Conservation (phyloP, 2,888 invertebrate genomes). For the Liodrosophila aerea region DNA sequence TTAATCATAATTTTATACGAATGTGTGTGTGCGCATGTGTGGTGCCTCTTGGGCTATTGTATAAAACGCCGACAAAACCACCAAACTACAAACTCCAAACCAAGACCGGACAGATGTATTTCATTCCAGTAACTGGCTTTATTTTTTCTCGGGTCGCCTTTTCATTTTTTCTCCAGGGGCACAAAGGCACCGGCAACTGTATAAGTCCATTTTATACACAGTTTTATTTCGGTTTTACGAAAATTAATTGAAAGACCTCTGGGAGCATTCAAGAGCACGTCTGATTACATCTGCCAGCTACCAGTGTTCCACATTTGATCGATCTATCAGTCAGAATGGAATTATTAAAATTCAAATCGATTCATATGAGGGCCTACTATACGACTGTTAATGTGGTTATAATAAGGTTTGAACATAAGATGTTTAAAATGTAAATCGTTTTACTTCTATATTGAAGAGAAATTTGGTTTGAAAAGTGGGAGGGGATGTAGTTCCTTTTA, state of each 20-base stretch:
- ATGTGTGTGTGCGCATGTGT: conserved; percentile 38
- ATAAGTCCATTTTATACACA: not conserved
- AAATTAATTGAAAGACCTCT: conserved; percentile 68
- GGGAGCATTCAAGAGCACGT: conserved; percentile 51
- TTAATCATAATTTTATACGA: conserved; percentile 67
- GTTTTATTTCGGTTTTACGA: conserved; percentile 26
- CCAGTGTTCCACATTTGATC: conserved; percentile 75
- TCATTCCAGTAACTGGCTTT: conserved; percentile 69
- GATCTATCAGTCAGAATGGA: conserved; percentile 53
- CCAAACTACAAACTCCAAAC: conserved; percentile 27
- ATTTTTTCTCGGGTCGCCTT: conserved; percentile 9
- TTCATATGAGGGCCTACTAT: too few species aligned
- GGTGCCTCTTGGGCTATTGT: conserved; percentile 41
- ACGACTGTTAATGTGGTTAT: too few species aligned
- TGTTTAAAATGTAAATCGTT: too few species aligned
- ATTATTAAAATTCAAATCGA: too few species aligned
- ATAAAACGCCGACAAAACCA: conserved; percentile 38
- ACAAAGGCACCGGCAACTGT: conserved; percentile 46
- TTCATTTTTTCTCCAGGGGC: conserved; percentile 18
- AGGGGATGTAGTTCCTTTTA: too few species aligned
- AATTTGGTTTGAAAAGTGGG: too few species aligned
- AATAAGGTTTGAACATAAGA: too few species aligned
- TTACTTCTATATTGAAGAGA: too few species aligned
- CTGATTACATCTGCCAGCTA: conserved; percentile 77
- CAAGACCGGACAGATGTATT: conserved; percentile 59